These are phyloP conservation scores for Lindbergichthys nudifrons DNA, from an alignment of 2,797 vertebrate species.

Conservation along the genomic window DNA sequence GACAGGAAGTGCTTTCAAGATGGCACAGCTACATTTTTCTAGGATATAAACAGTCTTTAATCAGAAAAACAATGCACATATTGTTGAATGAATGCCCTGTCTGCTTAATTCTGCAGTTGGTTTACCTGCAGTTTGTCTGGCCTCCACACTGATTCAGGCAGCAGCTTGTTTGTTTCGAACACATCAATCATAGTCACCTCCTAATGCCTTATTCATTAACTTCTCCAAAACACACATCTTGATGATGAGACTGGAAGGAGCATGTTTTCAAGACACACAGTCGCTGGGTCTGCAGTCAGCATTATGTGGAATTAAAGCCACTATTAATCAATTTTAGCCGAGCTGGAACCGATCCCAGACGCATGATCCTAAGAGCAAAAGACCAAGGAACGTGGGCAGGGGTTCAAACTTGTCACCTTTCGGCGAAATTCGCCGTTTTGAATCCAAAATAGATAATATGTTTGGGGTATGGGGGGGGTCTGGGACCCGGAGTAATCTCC, in stretches of 20 bases:
- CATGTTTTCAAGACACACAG: slow-evolving; percentile 74
- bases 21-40: not conserved
- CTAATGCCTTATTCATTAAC: slow-evolving; percentile 88
- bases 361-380: slow-evolving; percentile 63
- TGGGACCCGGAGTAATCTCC: too few species aligned
- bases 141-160: slow-evolving; percentile 44
- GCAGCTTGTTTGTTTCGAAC: slow-evolving; percentile 74
- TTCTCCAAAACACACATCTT: slow-evolving; percentile 80
- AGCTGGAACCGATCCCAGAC: slow-evolving; percentile 79
- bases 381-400: slow-evolving; percentile 47
- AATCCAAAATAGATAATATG: too few species aligned
- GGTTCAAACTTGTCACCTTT: not conserved
- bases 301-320: slow-evolving; percentile 82
- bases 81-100: slow-evolving; percentile 37
- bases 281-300: slow-evolving; percentile 76
- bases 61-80: slow-evolving; percentile 49
- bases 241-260: slow-evolving; percentile 79
- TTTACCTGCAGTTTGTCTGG: slow-evolving; percentile 69
- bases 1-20: not conserved
- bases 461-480: too few species aligned
- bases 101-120: slow-evolving; percentile 36
- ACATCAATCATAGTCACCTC: slow-evolving; percentile 84
- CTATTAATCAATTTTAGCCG: slow-evolving; percentile 83
- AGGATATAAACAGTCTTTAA: slow-evolving; percentile 30
- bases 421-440: too few species aligned